Percentiles rank a stretch among this genome's conserved stretches.
These are phyloP conservation scores for Pseudomugil tenellus DNA, from an alignment of 2,797 vertebrate genomes.

Conservation along the genomic window DNA sequence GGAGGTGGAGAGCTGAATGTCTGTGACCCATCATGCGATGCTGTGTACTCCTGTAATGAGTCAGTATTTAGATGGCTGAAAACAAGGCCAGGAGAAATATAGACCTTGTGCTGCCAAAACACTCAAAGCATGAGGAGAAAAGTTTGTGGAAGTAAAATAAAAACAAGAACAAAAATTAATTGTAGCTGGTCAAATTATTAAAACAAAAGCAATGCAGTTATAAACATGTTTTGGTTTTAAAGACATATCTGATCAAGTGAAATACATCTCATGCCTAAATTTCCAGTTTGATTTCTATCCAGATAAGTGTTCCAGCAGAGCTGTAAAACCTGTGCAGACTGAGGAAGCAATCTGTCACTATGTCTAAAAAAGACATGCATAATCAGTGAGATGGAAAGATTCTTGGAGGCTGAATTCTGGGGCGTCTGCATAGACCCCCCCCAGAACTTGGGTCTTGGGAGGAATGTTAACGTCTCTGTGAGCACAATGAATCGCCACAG, in stretches of 20 bases:
- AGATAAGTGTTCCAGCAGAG: conserved; percentile 43
- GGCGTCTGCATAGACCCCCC: conserved; percentile 22
- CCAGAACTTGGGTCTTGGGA: conserved; percentile 29
- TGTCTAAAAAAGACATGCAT: conserved; percentile 60
- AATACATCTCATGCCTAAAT: conserved; percentile 34
- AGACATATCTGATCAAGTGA: conserved; percentile 25
- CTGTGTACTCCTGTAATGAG: conserved; percentile 74
- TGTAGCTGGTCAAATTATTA: conserved; percentile 12
- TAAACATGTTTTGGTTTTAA: conserved; percentile 22
- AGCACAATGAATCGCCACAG: conserved; percentile 70
- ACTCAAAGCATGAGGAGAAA: conserved; percentile 39
- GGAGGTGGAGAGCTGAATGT: conserved; percentile 60
- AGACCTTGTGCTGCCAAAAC: conserved; percentile 43
- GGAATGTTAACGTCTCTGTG: conserved; percentile 60
- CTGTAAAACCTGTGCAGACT: conserved; percentile 47
- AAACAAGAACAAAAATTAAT: conserved; percentile 26
- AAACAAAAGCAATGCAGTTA: conserved; percentile 7
- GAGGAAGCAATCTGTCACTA: conserved; percentile 50
- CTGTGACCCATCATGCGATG: conserved; percentile 73
- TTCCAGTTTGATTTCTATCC: conserved; percentile 40
- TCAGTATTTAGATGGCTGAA: conserved; percentile 74
- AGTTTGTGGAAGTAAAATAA: conserved; percentile 11
- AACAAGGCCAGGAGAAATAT: conserved; percentile 54
- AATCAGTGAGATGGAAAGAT: conserved; percentile 66
- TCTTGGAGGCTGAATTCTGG: conserved; percentile 50